These are phyloP conservation scores for Regulus satrapa DNA, from an alignment of 2,113 vertebrate genomes.

Conservation along the genomic window DNA sequence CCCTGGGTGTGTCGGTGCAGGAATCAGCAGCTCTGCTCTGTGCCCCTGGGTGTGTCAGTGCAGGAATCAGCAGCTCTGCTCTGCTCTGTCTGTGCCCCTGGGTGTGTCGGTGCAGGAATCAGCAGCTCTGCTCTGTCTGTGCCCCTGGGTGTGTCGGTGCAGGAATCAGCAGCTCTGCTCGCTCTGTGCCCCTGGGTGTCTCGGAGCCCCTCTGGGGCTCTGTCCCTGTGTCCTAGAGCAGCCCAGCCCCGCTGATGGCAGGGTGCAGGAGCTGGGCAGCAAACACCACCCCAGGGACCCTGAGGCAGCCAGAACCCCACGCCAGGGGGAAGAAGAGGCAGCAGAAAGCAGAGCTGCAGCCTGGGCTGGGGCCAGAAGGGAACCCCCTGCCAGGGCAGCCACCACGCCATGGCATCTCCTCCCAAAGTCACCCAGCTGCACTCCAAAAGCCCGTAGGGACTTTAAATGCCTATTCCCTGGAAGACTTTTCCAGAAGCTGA, in stretches of 20 bases:
- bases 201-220: too few species aligned
- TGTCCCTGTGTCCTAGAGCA: background rate
- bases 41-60: too few species aligned
- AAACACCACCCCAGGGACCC: background rate
- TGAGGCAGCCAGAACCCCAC: background rate
- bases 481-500: background rate
- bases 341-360: background rate
- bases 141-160: too few species aligned
- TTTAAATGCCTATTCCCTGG: background rate
- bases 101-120: too few species aligned
- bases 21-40: too few species aligned
- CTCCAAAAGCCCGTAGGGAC: background rate
- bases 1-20: too few species aligned
- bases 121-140: too few species aligned
- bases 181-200: too few species aligned
- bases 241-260: background rate
- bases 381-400: background rate
- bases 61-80: too few species aligned
- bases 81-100: too few species aligned
- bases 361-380: background rate
- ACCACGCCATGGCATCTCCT: background rate
- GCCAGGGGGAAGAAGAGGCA: background rate
- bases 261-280: background rate
- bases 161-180: too few species aligned
- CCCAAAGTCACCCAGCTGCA: background rate